Base-by-base conservation (phyloP, 2,888 invertebrate genomes). In the Thera britannica region DNA sequence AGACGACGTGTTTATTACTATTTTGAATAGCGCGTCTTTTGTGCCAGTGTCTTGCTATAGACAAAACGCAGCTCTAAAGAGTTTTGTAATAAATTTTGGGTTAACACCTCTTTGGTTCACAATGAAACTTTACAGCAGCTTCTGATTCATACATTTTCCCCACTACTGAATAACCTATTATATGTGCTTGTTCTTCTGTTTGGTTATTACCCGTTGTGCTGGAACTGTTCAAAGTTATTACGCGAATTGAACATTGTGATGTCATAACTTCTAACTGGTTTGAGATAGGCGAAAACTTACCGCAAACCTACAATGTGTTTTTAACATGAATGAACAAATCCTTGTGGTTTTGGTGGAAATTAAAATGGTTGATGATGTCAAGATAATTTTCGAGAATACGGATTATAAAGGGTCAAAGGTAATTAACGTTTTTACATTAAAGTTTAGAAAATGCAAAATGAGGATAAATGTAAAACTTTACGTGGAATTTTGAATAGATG, bases 191-290 rank as follows among this genome's bases (percentile, higher is more conserved):
- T 23, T 35, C 7, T 52, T 46, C 46, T 66, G 52, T 11, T 52
- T 11, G 4, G 12, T 55, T 5, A 52, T 51, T 46, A 12, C 64
- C 34, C 49, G 65, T 56, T 23, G 65, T 51, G 58, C n/a, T 58
- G 5, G 41, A 54, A 35, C 44, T 59, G 51, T 66, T 52, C 38
- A 41, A 41, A 49, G 57, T 48, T 52, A 59, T 63, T 62, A 66
- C 56, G 62, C 62, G 62, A 59, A 56, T 62, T 52, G 59, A 59
- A 58, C 51, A 56, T 46, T 69, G 49, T 65, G 69, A 62, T 70
- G 67, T 70, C 68, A 70, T 70, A 66, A 63, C 55, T 49, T 44
- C 58, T 60, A 68, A 67, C 72, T 51, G 67, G 70, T 69, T 70
- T 67, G 59, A 46, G 56, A 51, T 34, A 72, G 44, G 59, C 58